These are phyloP conservation scores for Luscinia megarhynchos DNA, from an alignment of 2,797 vertebrate genomes.

Conservation along the genomic window DNA sequence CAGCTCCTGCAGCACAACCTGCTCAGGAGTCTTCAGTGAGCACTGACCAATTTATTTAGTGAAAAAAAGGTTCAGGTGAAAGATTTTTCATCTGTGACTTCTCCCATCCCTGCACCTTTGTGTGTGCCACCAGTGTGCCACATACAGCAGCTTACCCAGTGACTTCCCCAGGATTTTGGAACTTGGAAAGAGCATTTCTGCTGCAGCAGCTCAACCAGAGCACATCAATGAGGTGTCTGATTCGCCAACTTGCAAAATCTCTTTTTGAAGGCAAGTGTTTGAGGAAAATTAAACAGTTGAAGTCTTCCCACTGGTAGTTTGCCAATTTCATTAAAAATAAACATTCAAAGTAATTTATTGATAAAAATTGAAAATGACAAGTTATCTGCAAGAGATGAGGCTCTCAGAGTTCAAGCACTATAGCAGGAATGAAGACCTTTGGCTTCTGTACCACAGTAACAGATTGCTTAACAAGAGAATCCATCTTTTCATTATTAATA, in stretches of 20 bases:
- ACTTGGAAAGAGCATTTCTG: neutral
- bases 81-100: neutral
- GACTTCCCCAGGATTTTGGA: neutral
- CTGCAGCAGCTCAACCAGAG: neutral
- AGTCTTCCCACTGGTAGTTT: neutral
- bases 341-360: neutral
- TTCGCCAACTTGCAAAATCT: neutral
- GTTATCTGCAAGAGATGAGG: neutral
- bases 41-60: neutral
- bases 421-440: neutral
- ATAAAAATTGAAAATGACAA: neutral
- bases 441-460: neutral
- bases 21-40: neutral
- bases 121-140: neutral
- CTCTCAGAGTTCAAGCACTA: neutral
- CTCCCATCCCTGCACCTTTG: neutral
- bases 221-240: neutral
- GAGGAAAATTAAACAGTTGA: neutral
- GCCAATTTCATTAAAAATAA: neutral
- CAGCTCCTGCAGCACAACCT: neutral
- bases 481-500: neutral
- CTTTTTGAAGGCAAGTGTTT: neutral
- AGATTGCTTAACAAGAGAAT: neutral
- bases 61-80: neutral
- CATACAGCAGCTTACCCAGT: rapidly evolving